A percentile compares a stretch with the other conserved stretches of the same genome.
These are phyloP conservation scores for Phasianus colchicus DNA, from an alignment of 2,113 vertebrate genomes.

Conservation along the genomic window DNA sequence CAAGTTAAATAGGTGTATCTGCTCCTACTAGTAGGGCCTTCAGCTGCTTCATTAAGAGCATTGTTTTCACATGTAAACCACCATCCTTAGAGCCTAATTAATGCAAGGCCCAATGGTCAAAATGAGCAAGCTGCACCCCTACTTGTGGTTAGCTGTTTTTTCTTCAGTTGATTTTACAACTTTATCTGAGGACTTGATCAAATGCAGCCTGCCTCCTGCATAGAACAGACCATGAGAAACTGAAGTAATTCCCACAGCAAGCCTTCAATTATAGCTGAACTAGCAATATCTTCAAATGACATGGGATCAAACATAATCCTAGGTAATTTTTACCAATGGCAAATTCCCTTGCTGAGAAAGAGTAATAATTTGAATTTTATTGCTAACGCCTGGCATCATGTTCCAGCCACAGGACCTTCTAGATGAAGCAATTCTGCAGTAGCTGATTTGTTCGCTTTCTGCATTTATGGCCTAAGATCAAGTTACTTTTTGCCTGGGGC, in stretches of 20 bases:
- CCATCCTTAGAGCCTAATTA: neutral
- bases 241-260: neutral
- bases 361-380: neutral
- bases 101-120: neutral
- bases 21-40: neutral
- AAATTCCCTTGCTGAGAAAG: constrained; percentile 11
- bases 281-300: neutral
- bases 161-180: neutral
- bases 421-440: neutral
- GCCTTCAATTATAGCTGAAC: neutral
- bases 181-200: neutral
- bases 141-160: neutral
- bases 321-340: neutral
- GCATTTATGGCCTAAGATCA: neutral
- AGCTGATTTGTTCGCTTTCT: neutral
- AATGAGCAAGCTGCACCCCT: neutral
- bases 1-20: neutral
- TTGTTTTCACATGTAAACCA: neutral
- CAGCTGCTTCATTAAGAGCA: neutral
- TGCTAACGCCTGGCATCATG: neutral
- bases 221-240: neutral
- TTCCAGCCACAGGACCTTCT: neutral
- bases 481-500: neutral
- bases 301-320: neutral
- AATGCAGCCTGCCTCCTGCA: neutral